phyloP scores from a whole-genome alignment of 2,797 vertebrate species.

The Micromesistius poutassou region DNA sequence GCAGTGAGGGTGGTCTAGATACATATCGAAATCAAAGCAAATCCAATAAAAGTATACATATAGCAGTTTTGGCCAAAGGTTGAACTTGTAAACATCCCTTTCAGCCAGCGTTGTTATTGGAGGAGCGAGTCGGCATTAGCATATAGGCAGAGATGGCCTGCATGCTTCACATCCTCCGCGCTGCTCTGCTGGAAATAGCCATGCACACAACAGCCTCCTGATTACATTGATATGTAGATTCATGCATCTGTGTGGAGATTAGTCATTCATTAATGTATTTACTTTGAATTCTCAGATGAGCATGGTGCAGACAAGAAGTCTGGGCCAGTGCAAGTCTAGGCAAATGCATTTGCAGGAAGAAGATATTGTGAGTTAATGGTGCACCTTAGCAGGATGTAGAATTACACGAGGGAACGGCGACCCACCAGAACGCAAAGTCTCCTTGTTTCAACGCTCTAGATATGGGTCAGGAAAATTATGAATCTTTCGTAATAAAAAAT shows the following conservation, averaged over 20 bases:
- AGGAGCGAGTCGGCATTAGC: constrained; percentile 64
- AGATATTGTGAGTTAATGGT: neutral
- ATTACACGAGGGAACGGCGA: constrained; percentile 5
- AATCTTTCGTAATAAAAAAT: constrained; percentile 20
- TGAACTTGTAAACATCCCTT: constrained; percentile 53
- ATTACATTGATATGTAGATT: constrained; percentile 78
- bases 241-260: constrained; percentile 71
- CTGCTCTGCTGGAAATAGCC: constrained; percentile 71
- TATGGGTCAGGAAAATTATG: too few species aligned
- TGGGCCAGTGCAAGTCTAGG: constrained; percentile 55
- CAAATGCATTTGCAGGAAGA: constrained; percentile 49
- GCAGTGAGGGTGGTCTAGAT: neutral
- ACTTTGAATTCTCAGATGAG: constrained; percentile 65
- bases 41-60: neutral
- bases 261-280: constrained; percentile 76
- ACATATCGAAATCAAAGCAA: neutral
- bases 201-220: constrained; percentile 70
- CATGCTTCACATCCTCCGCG: constrained; percentile 74
- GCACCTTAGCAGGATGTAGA: neutral
- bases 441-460: too few species aligned
- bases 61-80: constrained; percentile 7
- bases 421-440: constrained; percentile 6
- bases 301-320: constrained; percentile 63
- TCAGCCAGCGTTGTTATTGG: constrained; percentile 51
- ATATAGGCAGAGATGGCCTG: constrained; percentile 70